Conservation (phyloP, 2,888 invertebrate species). For the Drosophila macrospina region DNA sequence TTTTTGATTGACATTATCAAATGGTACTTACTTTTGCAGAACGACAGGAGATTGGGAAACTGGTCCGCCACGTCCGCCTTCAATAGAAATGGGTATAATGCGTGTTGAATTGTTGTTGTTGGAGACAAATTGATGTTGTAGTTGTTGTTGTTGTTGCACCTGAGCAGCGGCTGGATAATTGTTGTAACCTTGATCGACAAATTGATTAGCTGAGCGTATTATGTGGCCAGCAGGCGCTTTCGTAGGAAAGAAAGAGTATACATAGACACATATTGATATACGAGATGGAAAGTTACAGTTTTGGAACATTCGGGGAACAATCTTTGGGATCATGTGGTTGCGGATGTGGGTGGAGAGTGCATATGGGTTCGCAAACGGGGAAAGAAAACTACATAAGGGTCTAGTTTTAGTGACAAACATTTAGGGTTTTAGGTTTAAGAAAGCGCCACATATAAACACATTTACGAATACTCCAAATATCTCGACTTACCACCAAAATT, state of each 20-base stretch:
- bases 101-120: slow-evolving; percentile 82
- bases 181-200: slow-evolving; percentile 85
- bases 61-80: slow-evolving; percentile 84
- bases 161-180: slow-evolving; percentile 79
- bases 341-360: slow-evolving; percentile 23
- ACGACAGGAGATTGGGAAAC: slow-evolving; percentile 83
- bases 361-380: slow-evolving; percentile 25
- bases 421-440: slow-evolving; percentile 54
- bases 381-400: slow-evolving; percentile 19
- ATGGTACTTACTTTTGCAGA: slow-evolving; percentile 84
- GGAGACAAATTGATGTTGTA: slow-evolving; percentile 30
- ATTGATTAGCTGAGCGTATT: slow-evolving; percentile 85
- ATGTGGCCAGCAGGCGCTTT: slow-evolving; percentile 83
- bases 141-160: slow-evolving; percentile 62
- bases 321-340: slow-evolving; percentile 33
- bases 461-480: background rate
- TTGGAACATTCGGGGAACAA: slow-evolving; percentile 46
- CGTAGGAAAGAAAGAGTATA: slow-evolving; percentile 80
- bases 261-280: slow-evolving; percentile 74
- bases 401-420: slow-evolving; percentile 70
- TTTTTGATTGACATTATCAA: background rate
- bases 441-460: slow-evolving; percentile 63
- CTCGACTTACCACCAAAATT: slow-evolving; percentile 81
- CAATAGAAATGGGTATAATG: slow-evolving; percentile 88
- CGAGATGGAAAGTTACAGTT: slow-evolving; percentile 68